Conservation (phyloP, 2,113 vertebrate genomes). For the Oncorhynchus keta region DNA sequence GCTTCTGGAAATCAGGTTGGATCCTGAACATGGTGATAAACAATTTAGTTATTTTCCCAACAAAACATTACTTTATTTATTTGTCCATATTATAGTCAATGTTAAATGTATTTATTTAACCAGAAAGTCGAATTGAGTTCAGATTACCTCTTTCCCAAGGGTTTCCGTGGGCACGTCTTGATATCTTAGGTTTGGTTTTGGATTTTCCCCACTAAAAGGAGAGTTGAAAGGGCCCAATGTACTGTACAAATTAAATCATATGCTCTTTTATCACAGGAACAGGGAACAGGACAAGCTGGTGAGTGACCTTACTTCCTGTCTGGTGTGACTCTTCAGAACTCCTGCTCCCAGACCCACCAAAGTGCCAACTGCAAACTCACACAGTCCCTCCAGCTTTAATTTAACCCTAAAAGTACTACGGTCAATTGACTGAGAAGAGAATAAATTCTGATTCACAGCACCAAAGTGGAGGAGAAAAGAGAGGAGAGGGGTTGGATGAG, state of each 20-base stretch:
- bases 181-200: neutral
- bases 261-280: neutral
- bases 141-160: neutral
- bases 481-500: no score
- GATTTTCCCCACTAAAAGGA: neutral
- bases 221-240: neutral
- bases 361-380: neutral
- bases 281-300: conserved; percentile 23
- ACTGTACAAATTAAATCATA: neutral
- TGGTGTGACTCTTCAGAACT: conserved; percentile 18
- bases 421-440: no score
- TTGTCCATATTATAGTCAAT: neutral
- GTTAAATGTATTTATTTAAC: no score
- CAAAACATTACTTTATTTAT: neutral
- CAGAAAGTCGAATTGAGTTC: neutral
- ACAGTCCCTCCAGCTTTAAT: neutral
- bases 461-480: no score
- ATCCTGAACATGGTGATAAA: neutral
- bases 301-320: conserved; percentile 25
- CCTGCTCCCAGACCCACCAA: neutral
- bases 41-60: neutral
- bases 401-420: neutral
- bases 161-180: neutral
- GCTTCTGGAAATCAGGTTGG: neutral
- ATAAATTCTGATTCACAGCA: no score